phyloP scores from a whole-genome alignment of 1,140 invertebrate genomes.

The Drosophila paulistorum region DNA sequence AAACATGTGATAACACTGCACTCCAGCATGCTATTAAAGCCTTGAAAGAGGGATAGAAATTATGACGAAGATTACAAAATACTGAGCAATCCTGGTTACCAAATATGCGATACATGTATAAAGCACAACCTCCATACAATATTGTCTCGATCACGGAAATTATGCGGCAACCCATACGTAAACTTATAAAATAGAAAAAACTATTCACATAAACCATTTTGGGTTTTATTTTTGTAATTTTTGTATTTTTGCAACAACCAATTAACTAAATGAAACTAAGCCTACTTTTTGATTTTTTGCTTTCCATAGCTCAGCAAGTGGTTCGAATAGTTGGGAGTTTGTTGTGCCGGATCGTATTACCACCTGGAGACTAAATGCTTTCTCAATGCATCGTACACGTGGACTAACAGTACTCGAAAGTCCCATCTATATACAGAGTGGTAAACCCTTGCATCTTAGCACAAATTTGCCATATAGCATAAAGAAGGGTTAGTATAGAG shows the following conservation, averaged over 20 bases:
- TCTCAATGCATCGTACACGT: conserved; percentile 12
- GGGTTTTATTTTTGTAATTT: neutral
- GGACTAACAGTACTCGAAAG: conserved; percentile 20
- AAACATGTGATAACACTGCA: neutral
- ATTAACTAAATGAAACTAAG: conserved; percentile 10
- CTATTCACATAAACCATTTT: conserved; percentile 7
- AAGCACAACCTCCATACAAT: neutral
- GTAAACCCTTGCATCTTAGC: conserved; percentile 13
- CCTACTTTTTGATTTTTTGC: neutral
- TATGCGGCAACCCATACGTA: neutral
- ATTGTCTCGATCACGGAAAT: neutral
- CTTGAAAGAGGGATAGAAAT: neutral
- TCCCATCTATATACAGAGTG: conserved; percentile 13
- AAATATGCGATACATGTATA: neutral
- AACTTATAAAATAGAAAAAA: neutral
- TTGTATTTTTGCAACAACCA: neutral
- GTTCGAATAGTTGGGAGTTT: neutral
- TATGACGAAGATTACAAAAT: neutral
- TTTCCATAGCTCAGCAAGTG: neutral
- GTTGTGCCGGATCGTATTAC: conserved; percentile 6
- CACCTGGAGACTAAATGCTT: conserved; percentile 35
- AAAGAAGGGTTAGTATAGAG: conserved; percentile 22
- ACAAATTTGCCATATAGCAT: conserved; percentile 17
- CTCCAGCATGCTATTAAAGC: neutral
- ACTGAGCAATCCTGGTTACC: neutral